Base-by-base conservation (phyloP, 1,140 invertebrate genomes). In the Tachypleus tridentatus region DNA sequence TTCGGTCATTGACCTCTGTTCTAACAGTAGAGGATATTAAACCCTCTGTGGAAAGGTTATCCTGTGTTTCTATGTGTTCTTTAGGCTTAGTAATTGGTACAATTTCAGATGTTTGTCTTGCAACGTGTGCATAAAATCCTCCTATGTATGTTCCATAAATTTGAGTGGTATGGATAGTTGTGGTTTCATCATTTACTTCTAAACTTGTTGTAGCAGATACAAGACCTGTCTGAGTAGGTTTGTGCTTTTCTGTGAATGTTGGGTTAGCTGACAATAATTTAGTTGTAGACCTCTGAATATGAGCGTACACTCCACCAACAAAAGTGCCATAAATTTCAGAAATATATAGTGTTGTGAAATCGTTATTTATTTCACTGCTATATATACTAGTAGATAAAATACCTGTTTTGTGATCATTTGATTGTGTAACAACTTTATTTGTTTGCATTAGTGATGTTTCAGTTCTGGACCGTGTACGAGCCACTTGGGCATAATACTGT, bases 171-270 rank as follows among this genome's bases (percentile, higher is more conserved):
- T 88, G 94, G 74, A 93, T 87, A 0, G 91, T 94, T 57, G 90
- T 93, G 10, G 89, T 88, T 51, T 91, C 91, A 72, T 91, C 87
- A 76, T 92, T 89, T 67, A 93, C 88, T 75, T 93, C 93, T 3
- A 89, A 93, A 69, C 88, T 83, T 49, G 89, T 89, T 11, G 89
- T 92, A 60, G 90, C 90, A 8, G 89, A 88, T 62, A 96, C 78
- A 49, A 93, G 76, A 64, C 91, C 91, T 29, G 29, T 29, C 29
- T 29, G 29, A 7, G 75, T 74, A 7, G 73, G 74, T 80, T 64
- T 72, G 62, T 80, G 80, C 51, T 93, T 77, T 65, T 90, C 91
- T 64, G 91, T 82, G 64, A 50, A 62, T 63, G 6, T 73, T 57
- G 72, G 89, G 29, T 29, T 29, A 29, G 29, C 29, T 91, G 60